Evolutionary conservation across 2,888 invertebrate species (phyloP).

Genomic region (Euplagia quadripunctaria): DNA sequence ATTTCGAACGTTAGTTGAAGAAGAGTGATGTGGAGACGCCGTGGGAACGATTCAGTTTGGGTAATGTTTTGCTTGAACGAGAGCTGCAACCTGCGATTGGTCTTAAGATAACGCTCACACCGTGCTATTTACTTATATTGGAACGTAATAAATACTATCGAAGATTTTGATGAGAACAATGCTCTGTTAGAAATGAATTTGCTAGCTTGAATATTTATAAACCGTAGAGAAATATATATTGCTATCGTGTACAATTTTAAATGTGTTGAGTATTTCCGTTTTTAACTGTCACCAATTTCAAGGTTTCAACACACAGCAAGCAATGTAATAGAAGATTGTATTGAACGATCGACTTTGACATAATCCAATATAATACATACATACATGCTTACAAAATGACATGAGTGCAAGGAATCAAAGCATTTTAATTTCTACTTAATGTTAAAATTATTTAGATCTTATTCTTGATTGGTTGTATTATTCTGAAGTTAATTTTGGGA

Average conservation of each 20-base stretch:
- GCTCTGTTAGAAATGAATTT: constrained; percentile 39
- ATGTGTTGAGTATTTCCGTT: neutral
- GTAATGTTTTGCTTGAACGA: constrained; percentile 69
- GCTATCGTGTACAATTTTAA: neutral
- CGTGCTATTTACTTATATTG: constrained; percentile 63
- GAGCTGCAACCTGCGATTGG: constrained; percentile 73
- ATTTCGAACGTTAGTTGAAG: constrained; percentile 54
- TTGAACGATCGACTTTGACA: no score
- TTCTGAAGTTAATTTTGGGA: no score
- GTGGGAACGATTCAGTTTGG: constrained; percentile 81
- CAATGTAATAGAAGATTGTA: no score
- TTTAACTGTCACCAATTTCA: neutral
- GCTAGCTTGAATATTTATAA: constrained; percentile 28
- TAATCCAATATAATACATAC: no score
- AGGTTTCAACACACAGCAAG: no score
- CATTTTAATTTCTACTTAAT: no score
- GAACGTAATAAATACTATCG: constrained; percentile 55
- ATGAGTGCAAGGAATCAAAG: no score
- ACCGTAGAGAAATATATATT: neutral
- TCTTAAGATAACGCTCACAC: constrained; percentile 66
- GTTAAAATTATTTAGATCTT: no score
- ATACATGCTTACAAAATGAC: no score
- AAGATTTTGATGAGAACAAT: constrained; percentile 50
- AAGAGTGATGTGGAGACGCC: constrained; percentile 77
- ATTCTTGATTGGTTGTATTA: no score